Evolutionary conservation across 2,113 vertebrate species (phyloP), one percentile per base, ranked within the genome.

Genomic region (Centropus unirufus): DNA sequence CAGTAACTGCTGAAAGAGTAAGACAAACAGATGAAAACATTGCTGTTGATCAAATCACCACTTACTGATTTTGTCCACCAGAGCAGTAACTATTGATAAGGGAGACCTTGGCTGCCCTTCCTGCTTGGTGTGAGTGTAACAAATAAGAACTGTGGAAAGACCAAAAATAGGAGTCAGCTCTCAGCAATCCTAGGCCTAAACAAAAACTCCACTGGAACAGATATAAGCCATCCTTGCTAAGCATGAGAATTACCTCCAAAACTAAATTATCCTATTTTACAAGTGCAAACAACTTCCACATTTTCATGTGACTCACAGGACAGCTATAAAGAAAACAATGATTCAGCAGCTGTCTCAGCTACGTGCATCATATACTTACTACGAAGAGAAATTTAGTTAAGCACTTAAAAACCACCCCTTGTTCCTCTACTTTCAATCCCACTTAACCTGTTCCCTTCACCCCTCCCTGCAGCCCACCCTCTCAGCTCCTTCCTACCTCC

Each of bases 51-150:
- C 47, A 59, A 87, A 74, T 44, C 55, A 58, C 46, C 62, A 89
- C 98, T 97, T 98, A 99, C 99, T 99, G 69, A 99, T 99, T 96
- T 99, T 99, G 97, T 99, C 99, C 96, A 99, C 99, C 94, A 99
- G 97, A 64, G 99, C 99, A 32, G 99, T 99, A 97, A 99, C 99
- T 76, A 99, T 99, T 15, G 99, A 99, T 94, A 99, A 97, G 69
- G 99, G 99, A 74, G 99, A 99, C 83, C 90, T 98, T 63, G 97
- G 96, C 91, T 97, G 93, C 3, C 68, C 96, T 5, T 97, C 83
- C 80, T 98, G 98, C 88, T 98, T 98, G 87, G 98, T 99, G 92
- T 99, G 99, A 81, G 98, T 99, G 96, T 99, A 99, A 86, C 99
- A 99, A 97, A 99, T 98, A 87, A 99, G 99, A 96, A 99, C 99